Conservation (phyloP, 1,140 invertebrate genomes). For the Octopus bimaculoides region DNA sequence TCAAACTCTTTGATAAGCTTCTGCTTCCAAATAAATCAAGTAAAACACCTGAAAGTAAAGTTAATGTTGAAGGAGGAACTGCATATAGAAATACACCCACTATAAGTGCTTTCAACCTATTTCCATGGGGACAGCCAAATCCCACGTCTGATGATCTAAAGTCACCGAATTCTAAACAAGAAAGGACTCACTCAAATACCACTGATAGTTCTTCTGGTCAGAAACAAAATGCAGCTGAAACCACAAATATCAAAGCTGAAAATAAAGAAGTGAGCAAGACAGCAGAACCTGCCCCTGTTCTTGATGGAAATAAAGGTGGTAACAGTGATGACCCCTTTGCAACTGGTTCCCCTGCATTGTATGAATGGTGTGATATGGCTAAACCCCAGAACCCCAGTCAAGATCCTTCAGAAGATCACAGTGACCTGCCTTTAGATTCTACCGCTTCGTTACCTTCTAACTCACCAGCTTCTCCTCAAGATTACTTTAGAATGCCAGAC, state of each 20-base stretch:
- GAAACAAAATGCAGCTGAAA: too few species aligned
- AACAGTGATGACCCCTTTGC: too few species aligned
- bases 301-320: too few species aligned
- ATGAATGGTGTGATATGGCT: background rate
- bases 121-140: background rate
- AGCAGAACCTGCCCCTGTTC: too few species aligned
- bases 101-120: slow-evolving; percentile 4
- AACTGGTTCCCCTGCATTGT: background rate
- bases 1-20: slow-evolving; percentile 28
- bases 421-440: background rate
- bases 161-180: too few species aligned
- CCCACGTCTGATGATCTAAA: too few species aligned
- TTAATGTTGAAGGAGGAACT: background rate
- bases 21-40: slow-evolving; percentile 21
- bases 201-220: too few species aligned
- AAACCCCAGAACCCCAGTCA: background rate
- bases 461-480: background rate
- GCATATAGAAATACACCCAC: background rate
- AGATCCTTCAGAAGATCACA: background rate
- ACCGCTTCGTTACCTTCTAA: background rate
- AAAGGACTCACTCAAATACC: too few species aligned
- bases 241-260: too few species aligned
- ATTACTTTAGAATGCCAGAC: slow-evolving; percentile 14
- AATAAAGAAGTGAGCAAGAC: too few species aligned
- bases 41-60: background rate